These are phyloP conservation scores for Pardosa pseudoannulata DNA, from an alignment of 2,888 invertebrate genomes.

Conservation along the genomic window DNA sequence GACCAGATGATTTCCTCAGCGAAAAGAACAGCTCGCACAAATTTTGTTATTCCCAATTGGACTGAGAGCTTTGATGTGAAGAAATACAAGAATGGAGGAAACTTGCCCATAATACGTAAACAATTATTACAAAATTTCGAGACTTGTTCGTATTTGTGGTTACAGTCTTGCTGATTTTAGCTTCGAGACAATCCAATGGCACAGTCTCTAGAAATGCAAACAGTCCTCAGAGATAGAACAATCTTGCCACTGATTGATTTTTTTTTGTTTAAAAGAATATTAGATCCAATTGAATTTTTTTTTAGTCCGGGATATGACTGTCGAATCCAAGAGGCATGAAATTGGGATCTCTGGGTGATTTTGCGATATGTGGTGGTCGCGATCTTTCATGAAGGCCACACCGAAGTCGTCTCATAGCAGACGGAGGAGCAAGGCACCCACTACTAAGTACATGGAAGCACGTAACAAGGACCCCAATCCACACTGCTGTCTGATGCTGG, in stretches of 20 bases:
- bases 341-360: conserved; percentile 59
- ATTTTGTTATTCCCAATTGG: conserved; percentile 6
- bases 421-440: conserved; percentile 70
- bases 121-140: conserved; percentile 26
- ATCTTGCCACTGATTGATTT: conserved; percentile 27
- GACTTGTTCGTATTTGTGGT: conserved; percentile 35
- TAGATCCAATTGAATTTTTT: conserved; percentile 31
- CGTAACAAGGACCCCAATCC: conserved; percentile 59
- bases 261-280: conserved; percentile 24
- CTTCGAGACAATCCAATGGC: conserved; percentile 20
- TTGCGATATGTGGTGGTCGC: conserved; percentile 65
- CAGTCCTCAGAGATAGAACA: conserved; percentile 18
- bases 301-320: conserved; percentile 46
- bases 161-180: conserved; percentile 15
- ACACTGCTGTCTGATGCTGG: conserved; percentile 62
- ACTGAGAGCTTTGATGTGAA: neutral
- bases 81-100: neutral
- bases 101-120: neutral
- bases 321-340: conserved; percentile 60
- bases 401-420: conserved; percentile 57
- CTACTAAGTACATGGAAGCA: conserved; percentile 69
- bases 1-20: conserved; percentile 32
- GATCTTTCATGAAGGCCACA: conserved; percentile 52
- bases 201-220: conserved; percentile 6
- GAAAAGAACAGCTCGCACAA: conserved; percentile 30